phyloP scores from a whole-genome alignment of 2,797 vertebrate genomes.

The Mastacembelus armatus region DNA sequence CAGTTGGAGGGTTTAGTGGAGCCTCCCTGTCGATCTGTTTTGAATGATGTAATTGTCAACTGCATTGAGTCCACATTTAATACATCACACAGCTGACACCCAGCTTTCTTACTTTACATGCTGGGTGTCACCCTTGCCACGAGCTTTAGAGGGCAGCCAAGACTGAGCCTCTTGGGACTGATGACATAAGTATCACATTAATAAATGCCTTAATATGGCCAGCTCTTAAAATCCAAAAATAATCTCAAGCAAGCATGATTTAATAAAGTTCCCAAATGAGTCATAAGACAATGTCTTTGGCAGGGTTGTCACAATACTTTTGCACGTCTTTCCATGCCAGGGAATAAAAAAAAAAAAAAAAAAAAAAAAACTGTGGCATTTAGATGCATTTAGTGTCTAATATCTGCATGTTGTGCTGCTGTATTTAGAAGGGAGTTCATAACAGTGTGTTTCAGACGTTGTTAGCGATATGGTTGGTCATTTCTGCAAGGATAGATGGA shows the following conservation, averaged over 20 bases:
- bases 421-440: slow-evolving; percentile 44
- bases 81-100: slow-evolving; percentile 44
- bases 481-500: slow-evolving; percentile 73
- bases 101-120: slow-evolving; percentile 50
- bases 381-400: slow-evolving; percentile 50
- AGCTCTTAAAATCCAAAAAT: slow-evolving; percentile 22
- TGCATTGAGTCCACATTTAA: slow-evolving; percentile 41
- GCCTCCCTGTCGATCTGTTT: slow-evolving; percentile 25
- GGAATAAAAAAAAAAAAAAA: too few species aligned
- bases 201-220: slow-evolving; percentile 29
- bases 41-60: slow-evolving; percentile 65
- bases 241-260: slow-evolving; percentile 39
- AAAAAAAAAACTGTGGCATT: slow-evolving; percentile 47
- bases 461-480: slow-evolving; percentile 70
- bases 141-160: slow-evolving; percentile 23
- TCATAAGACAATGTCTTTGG: slow-evolving; percentile 25
- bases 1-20: slow-evolving; percentile 26
- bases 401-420: slow-evolving; percentile 48
- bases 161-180: slow-evolving; percentile 27
- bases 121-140: slow-evolving; percentile 29
- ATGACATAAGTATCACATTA: slow-evolving; percentile 42
- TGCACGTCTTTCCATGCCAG: slow-evolving; percentile 9
- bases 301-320: slow-evolving; percentile 16
- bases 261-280: slow-evolving; percentile 36
- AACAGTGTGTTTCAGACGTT: slow-evolving; percentile 40